Conservation (phyloP, 2,113 vertebrate species). For the Sander vitreus region DNA sequence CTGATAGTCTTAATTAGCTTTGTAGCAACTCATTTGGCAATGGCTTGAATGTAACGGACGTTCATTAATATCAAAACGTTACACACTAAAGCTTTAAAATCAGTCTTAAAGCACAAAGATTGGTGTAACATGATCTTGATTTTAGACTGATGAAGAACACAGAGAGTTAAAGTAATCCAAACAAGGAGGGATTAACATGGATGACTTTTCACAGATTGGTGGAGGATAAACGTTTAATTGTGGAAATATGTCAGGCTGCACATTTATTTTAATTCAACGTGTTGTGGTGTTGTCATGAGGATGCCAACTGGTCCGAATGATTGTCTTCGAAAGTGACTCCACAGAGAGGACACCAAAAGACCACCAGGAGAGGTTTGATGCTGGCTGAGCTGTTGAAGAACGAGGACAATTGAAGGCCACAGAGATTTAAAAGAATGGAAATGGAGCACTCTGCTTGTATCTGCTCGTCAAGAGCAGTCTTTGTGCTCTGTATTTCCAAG, state of each 20-base stretch:
- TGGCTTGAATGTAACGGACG: no score
- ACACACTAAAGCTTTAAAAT: no score
- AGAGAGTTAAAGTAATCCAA: neutral
- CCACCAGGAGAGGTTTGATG: constrained; percentile 5
- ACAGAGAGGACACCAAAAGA: neutral
- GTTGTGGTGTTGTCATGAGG: constrained; percentile 11
- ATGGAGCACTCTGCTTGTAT: constrained; percentile 4
- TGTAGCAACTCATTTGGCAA: no score
- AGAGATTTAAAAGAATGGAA: constrained; percentile 27
- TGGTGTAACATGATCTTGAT: neutral
- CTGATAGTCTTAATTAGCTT: no score
- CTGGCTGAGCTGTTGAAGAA: constrained; percentile 2
- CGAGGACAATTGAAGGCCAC: neutral
- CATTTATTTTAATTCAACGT: neutral
- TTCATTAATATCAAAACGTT: no score
- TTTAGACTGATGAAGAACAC: neutral
- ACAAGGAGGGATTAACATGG: neutral
- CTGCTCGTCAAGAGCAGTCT: constrained; percentile 1
- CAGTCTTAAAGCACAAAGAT: neutral
- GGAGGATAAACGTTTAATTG: constrained; percentile 10
- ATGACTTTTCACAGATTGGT: neutral
- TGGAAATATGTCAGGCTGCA: neutral
- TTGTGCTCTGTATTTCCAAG: constrained; percentile 6
- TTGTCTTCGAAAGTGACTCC: constrained; percentile 4
- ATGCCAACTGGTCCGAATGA: constrained; percentile 4